Conservation (phyloP, 2,888 invertebrate species). For the Cynaeus angustus region DNA sequence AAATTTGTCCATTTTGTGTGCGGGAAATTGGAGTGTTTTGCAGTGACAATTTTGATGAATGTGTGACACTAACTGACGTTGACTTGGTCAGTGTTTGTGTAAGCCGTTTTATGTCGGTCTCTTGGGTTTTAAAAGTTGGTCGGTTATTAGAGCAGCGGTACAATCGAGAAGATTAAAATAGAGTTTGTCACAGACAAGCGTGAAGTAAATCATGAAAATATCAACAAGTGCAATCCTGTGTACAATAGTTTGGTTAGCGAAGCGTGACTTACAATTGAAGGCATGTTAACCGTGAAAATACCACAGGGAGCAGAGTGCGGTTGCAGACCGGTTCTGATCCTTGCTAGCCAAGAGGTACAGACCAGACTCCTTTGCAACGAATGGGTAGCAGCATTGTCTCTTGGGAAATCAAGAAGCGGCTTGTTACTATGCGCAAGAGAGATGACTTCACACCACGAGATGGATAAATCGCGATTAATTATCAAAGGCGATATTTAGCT, state of each 20-base stretch:
- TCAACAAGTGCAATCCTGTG: conserved; percentile 50
- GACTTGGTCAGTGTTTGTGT: conserved; percentile 29
- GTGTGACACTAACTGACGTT: conserved; percentile 11
- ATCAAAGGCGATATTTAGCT: conserved; percentile 50
- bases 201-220: conserved; percentile 50
- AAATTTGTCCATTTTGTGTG: background rate
- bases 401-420: conserved; percentile 57
- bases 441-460: conserved; percentile 52
- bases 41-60: conserved; percentile 13
- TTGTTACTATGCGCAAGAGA: conserved; percentile 55
- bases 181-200: conserved; percentile 22
- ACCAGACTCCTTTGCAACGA: conserved; percentile 52
- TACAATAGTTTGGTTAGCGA: conserved; percentile 50
- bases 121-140: conserved; percentile 29
- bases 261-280: conserved; percentile 52
- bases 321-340: conserved; percentile 48
- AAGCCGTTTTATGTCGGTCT: conserved; percentile 8
- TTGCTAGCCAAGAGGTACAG: conserved; percentile 46
- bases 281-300: conserved; percentile 53
- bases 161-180: conserved; percentile 31
- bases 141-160: conserved; percentile 25
- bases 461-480: conserved; percentile 57
- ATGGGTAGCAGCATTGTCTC: conserved; percentile 51
- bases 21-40: background rate
- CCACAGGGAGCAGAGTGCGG: conserved; percentile 52